Evolutionary conservation across 2,113 vertebrate genomes (phyloP).

Genomic region (Campylomormyrus tamandua): DNA sequence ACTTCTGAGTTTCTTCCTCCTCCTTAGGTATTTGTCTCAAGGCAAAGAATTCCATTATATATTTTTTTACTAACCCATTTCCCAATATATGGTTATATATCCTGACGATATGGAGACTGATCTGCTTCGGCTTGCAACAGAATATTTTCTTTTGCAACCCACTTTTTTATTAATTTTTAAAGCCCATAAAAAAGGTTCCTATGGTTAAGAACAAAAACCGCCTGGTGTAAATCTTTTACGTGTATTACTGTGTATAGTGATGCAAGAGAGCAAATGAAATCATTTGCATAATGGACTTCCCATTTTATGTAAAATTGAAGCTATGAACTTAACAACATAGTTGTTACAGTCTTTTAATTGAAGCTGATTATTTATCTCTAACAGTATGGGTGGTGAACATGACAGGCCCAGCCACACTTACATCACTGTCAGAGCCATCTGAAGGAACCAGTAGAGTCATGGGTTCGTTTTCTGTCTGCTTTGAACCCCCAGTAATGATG

Average conservation of each 20-base stretch:
- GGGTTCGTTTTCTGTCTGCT: background rate
- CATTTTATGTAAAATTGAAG: background rate
- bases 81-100: background rate
- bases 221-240: background rate
- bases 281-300: background rate
- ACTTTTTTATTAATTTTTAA: background rate
- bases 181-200: background rate
- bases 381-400: background rate
- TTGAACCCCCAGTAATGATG: background rate
- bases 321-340: background rate
- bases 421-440: background rate
- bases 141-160: background rate
- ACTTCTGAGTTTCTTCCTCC: background rate
- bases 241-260: background rate
- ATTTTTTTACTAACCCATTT: background rate
- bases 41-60: constrained; percentile 1
- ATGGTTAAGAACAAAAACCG: background rate
- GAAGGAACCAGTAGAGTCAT: background rate
- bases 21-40: background rate
- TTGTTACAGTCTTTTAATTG: background rate
- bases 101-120: background rate
- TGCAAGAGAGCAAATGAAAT: background rate
- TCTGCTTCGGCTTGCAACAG: background rate
- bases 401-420: background rate
- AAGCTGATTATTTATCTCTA: background rate